These are phyloP conservation scores for Exephanes ischioxanthus DNA, from an alignment of 2,888 invertebrate species.

Conservation along the genomic window DNA sequence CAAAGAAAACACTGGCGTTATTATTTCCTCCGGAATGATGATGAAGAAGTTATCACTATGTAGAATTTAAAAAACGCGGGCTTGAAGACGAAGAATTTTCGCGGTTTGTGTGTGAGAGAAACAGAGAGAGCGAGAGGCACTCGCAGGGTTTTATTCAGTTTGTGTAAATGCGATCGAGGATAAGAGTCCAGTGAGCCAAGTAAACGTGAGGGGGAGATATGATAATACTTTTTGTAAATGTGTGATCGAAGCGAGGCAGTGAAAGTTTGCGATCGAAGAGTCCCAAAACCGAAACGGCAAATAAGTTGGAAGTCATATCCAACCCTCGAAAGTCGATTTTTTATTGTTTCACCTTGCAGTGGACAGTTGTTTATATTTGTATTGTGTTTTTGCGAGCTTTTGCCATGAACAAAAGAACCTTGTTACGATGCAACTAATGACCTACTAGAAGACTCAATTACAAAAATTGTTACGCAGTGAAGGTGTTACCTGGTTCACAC, in stretches of 20 bases:
- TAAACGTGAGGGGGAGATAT: conserved; percentile 10
- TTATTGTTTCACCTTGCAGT: not conserved
- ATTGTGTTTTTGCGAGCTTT: not conserved
- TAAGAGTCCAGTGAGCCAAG: conserved; percentile 31
- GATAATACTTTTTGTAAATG: conserved; percentile 75
- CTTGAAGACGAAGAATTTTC: conserved; percentile 16
- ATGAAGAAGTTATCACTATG: conserved; percentile 10
- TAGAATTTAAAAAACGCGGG: conserved; percentile 32
- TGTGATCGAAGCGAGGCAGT: conserved; percentile 49
- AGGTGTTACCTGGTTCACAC: not conserved
- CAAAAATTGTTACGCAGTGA: not conserved
- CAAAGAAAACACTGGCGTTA: conserved; percentile 30
- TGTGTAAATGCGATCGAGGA: conserved; percentile 35
- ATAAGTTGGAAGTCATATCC: conserved; percentile 58
- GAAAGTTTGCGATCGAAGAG: conserved; percentile 56
- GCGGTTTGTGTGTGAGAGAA: conserved; percentile 11
- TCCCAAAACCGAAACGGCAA: conserved; percentile 80
- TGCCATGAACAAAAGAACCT: not conserved
- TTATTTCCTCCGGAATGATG: conserved; percentile 20
- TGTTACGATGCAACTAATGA: not conserved
- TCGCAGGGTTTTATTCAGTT: conserved; percentile 62
- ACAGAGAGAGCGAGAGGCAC: conserved; percentile 56
- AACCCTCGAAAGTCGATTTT: conserved; percentile 25
- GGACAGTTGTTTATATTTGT: not conserved
- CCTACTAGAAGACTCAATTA: not conserved